Percentiles rank a stretch among this genome's conserved stretches.
Evolutionary conservation across 2,113 vertebrate genomes (phyloP).

Genomic region (human): DNA sequence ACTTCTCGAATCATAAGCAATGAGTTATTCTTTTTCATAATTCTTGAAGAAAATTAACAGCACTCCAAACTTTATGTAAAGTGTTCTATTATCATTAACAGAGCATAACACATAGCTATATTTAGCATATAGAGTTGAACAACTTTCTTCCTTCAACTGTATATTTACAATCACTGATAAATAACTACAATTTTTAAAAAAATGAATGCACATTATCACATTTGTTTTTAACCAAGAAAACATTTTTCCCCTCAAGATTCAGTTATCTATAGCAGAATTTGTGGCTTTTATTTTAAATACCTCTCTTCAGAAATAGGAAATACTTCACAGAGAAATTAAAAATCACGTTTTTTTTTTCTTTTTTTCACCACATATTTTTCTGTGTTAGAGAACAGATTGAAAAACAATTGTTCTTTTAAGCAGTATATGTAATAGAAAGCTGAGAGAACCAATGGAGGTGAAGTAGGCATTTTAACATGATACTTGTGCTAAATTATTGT

Average conservation of each 20-base stretch:
- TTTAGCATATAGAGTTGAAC: not conserved
- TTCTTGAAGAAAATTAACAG: not conserved
- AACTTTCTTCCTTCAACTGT: not conserved
- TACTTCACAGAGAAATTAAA: not conserved
- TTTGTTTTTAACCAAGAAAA: not conserved
- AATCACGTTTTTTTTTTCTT: not conserved
- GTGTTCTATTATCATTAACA: not conserved
- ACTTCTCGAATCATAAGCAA: not conserved
- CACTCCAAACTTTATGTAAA: not conserved
- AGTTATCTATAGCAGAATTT: not conserved
- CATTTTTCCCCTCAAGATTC: not conserved
- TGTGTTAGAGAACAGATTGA: not conserved
- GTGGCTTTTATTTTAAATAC: not conserved
- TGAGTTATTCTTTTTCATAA: not conserved
- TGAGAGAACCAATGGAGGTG: not conserved
- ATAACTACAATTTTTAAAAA: not conserved
- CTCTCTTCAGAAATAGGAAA: not conserved
- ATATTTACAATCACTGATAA: not conserved
- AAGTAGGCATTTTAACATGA: not conserved
- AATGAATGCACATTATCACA: not conserved
- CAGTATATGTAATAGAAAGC: not conserved
- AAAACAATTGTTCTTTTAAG: not conserved
- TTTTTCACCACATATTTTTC: not conserved
- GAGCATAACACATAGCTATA: not conserved
- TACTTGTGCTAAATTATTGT: not conserved